These are phyloP conservation scores for Pristionchus japonicus DNA, from an alignment of 2,888 invertebrate genomes.

Conservation along the genomic window DNA sequence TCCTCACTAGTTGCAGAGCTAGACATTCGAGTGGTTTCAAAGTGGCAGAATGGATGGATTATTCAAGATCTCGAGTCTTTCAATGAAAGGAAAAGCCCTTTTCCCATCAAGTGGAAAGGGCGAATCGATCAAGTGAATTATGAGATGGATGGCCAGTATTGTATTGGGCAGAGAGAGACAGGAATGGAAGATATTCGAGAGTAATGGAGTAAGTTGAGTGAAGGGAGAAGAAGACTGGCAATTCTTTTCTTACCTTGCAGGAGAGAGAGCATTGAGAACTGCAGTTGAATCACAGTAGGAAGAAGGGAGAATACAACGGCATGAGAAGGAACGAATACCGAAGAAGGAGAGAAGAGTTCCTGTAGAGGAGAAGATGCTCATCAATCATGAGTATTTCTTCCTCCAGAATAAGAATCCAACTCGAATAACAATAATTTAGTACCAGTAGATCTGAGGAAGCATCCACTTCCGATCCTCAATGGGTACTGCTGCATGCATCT, in stretches of 20 bases:
- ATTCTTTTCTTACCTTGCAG: background rate
- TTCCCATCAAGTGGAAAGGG: conserved; percentile 1
- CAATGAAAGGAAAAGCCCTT: background rate
- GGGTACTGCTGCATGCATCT: conserved; percentile 55
- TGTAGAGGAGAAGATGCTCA: conserved; percentile 37
- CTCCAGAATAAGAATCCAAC: no score
- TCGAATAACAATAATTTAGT: background rate
- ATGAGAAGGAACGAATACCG: conserved; percentile 62
- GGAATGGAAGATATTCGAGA: background rate
- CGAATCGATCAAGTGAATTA: background rate
- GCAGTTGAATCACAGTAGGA: conserved; percentile 52
- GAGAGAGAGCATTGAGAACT: conserved; percentile 27
- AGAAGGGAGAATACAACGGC: conserved; percentile 56
- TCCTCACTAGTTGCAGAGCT: background rate
- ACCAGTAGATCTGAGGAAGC: conserved; percentile 58
- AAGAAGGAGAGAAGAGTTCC: conserved; percentile 63
- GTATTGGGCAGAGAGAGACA: background rate
- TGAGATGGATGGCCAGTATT: background rate
- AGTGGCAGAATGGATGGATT: background rate
- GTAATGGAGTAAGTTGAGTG: background rate
- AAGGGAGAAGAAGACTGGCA: background rate
- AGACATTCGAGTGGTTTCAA: background rate
- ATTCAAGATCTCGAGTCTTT: background rate
- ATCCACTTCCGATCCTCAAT: conserved; percentile 54
- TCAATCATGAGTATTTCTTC: background rate